phyloP scores from a whole-genome alignment of 2,113 vertebrate genomes.

The Progne subis region DNA sequence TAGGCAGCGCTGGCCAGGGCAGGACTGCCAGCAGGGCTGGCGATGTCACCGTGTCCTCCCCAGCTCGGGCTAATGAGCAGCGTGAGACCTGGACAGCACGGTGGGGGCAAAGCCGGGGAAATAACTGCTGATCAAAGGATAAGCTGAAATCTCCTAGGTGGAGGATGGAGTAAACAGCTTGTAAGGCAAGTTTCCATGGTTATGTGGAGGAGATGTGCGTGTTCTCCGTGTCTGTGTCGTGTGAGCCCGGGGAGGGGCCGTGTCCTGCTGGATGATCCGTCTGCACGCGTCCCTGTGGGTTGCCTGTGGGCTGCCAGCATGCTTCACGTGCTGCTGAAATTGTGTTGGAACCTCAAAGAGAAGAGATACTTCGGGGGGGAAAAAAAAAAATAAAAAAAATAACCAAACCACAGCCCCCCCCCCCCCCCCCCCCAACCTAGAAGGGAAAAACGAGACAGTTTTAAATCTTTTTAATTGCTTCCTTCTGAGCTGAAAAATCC shows the following conservation, averaged over 20 bases:
- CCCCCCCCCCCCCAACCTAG: too few relatives aligned
- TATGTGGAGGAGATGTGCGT: neutral
- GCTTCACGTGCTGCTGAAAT: neutral
- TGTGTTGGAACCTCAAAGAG: neutral
- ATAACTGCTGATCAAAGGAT: neutral
- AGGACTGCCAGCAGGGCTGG: neutral
- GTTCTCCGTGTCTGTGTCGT: neutral
- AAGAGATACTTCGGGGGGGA: neutral
- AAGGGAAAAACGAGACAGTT: neutral
- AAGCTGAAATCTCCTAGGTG: neutral
- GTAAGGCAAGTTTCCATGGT: neutral
- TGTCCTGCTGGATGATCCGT: neutral
- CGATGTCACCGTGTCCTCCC: neutral
- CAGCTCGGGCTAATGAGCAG: neutral
- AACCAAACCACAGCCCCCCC: accelerated
- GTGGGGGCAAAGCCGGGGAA: neutral
- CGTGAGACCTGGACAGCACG: neutral
- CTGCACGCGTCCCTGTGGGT: neutral
- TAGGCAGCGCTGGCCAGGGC: neutral
- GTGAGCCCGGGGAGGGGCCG: neutral
- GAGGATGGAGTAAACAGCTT: neutral
- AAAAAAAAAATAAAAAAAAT: too few relatives aligned
- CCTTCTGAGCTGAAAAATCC: neutral
- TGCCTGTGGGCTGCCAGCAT: neutral
- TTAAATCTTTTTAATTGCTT: neutral